Evolutionary conservation across 1,140 invertebrate species (phyloP), one percentile per base, ranked within the genome.

Genomic region (Eufriesea mexicana): DNA sequence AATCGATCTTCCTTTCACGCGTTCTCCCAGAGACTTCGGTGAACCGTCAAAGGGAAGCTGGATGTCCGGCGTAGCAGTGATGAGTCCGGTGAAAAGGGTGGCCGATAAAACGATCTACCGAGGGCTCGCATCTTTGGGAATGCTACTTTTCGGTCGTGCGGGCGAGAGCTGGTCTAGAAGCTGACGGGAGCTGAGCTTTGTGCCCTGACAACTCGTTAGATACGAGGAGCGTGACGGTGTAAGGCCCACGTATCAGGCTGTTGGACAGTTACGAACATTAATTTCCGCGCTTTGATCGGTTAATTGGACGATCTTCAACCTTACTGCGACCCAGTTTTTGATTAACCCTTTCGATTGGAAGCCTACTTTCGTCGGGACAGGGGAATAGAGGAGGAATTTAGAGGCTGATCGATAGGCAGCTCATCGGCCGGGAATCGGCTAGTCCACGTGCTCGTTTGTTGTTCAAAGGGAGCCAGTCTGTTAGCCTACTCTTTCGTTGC

Each of bases 171-270:
- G 28, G 49, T 66, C 62, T 4, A 66, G 66, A 67, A 49, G 51
- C 51, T 5, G 51, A 1, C 14, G 1, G 51, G 51, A 20, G 25
- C 47, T 51, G 64, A 20, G 61, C 61, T 20, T 42, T 42, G 25
- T 35, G 61, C 61, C 20, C 57, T 49, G 62, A 77, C 28, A 61
- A 49, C n/a, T 66, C 75, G 75, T 55, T 77, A 64, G 55, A 77
- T 77, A 67, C 42, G n/a, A 45, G 49, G 62, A 64, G 51, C 75
- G 42, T 42, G 45, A 47, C 42, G 6, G 18, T 47, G 59, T 59
- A 23, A 73, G 16, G 7, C 16, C n/a, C n/a, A 20, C n/a, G 16
- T 8, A 20, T 2, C 6, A 25, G 25, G 14, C 12, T 18, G 16
- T 57, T n/a, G 23, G 20, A 42, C 54, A 14, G 51, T 18, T 16